These are phyloP conservation scores for Henricia sp. DNA, from an alignment of 53 echinoderm and acorn worm species.

Conservation along the genomic window DNA sequence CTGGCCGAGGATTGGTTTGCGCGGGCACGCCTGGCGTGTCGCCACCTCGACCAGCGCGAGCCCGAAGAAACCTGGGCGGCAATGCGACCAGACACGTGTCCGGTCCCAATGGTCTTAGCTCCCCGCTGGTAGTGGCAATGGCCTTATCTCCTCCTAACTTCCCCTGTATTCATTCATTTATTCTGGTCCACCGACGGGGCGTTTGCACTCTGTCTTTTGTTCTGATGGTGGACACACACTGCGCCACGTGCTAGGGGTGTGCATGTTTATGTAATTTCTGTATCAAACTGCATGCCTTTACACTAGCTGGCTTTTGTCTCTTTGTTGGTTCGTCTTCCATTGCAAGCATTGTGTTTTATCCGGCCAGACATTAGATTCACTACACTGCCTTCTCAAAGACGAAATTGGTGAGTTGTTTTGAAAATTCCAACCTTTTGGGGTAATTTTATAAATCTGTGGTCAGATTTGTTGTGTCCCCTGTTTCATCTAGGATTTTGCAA, in stretches of 20 bases:
- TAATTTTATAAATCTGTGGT: no score
- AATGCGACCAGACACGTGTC: slow-evolving; percentile 14
- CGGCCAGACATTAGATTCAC: no score
- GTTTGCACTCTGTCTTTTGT: slow-evolving; percentile 18
- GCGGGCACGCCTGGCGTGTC: slow-evolving; percentile 15
- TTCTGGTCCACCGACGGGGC: background rate
- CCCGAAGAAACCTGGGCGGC: background rate
- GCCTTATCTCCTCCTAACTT: background rate
- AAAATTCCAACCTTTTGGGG: no score
- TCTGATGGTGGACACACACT: background rate
- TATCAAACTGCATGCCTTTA: slow-evolving; percentile 36
- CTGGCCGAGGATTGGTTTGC: slow-evolving; percentile 52
- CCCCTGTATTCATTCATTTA: slow-evolving; percentile 29
- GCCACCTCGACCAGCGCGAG: background rate
- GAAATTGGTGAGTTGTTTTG: no score
- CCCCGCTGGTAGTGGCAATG: slow-evolving; percentile 52
- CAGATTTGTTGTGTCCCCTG: no score
- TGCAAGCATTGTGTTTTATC: no score
- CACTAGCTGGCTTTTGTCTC: slow-evolving; percentile 6
- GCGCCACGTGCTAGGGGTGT: background rate
- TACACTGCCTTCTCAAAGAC: no score
- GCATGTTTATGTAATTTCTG: background rate
- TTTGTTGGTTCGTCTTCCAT: background rate
- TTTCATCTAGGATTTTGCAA: no score
- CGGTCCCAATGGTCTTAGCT: slow-evolving; percentile 34